Percentiles rank a stretch among this genome's conserved stretches.
Evolutionary conservation across 1,140 invertebrate genomes (phyloP).

Genomic region (Brachionus calyciflorus): DNA sequence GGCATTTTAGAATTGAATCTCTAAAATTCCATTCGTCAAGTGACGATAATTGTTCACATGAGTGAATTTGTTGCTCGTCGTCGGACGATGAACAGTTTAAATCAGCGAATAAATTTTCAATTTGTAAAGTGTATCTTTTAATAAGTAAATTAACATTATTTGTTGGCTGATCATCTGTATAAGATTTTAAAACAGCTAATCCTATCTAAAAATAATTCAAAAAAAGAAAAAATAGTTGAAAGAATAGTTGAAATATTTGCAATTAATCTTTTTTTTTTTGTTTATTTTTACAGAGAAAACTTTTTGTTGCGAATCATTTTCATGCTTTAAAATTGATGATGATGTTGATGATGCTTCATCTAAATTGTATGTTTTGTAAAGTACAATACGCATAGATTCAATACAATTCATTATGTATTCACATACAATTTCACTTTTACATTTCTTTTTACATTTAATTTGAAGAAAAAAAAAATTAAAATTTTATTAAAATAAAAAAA

Average conservation of each 20-base stretch:
- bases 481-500: too few relatives aligned
- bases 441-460: too few relatives aligned
- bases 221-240: too few relatives aligned
- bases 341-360: neutral
- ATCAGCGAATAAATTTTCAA: neutral
- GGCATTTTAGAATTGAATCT: constrained; percentile 31
- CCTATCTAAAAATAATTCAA: constrained; percentile 21
- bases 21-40: constrained; percentile 29
- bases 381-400: neutral
- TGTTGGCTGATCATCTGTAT: constrained; percentile 4
- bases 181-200: constrained; percentile 25
- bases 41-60: too few relatives aligned
- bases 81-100: too few relatives aligned
- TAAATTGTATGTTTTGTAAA: neutral
- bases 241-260: neutral
- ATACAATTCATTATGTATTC: constrained; percentile 43
- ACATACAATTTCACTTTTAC: constrained; percentile 40
- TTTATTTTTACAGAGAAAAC: constrained; percentile 22
- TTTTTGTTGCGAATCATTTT: neutral
- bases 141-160: constrained; percentile 17
- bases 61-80: too few relatives aligned
- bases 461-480: too few relatives aligned
- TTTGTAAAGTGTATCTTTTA: constrained; percentile 22
- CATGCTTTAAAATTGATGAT: too few relatives aligned
- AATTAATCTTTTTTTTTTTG: neutral